Percentiles rank a stretch among this genome's conserved stretches.
phyloP scores from a whole-genome alignment of 2,888 invertebrate genomes.

The Gastracanthus pulcherrimus region DNA sequence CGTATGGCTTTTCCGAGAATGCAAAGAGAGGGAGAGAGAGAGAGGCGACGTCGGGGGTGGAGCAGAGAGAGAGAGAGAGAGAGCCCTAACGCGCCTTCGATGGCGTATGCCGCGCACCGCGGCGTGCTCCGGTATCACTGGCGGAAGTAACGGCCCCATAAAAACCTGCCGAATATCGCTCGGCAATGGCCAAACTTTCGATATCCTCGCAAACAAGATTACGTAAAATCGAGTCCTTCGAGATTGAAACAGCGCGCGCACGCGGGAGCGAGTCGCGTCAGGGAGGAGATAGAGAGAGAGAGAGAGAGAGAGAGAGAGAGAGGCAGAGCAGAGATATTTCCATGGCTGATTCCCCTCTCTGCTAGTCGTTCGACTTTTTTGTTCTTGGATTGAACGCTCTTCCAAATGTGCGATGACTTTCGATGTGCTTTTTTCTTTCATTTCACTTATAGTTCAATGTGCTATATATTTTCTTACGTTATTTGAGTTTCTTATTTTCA shows the following conservation, averaged over 20 bases:
- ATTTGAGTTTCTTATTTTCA: too few species aligned
- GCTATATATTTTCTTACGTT: too few species aligned
- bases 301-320: too few species aligned
- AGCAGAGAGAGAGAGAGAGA: constrained; percentile 51
- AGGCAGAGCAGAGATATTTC: constrained; percentile 35
- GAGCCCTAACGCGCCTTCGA: constrained; percentile 63
- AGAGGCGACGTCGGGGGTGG: constrained; percentile 64
- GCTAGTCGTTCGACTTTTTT: constrained; percentile 15
- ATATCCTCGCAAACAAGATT: constrained; percentile 66
- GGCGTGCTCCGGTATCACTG: constrained; percentile 65
- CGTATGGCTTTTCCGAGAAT: constrained; percentile 46
- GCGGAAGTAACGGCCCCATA: constrained; percentile 73
- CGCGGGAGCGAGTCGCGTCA: constrained; percentile 21
- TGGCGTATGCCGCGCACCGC: constrained; percentile 60
- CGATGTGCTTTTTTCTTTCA: too few species aligned
- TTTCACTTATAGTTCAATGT: too few species aligned
- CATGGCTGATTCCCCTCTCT: constrained; percentile 4
- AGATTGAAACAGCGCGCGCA: constrained; percentile 56
- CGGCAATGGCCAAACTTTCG: constrained; percentile 69
- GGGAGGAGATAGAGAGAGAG: too few species aligned
- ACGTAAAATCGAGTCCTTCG: constrained; percentile 59
- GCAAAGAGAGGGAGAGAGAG: constrained; percentile 36
- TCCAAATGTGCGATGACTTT: constrained; percentile 5
- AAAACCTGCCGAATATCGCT: constrained; percentile 70
- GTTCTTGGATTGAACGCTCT: constrained; percentile 9